Base-by-base conservation (phyloP, 2,797 vertebrate species). In the Diglossa cyanea region DNA sequence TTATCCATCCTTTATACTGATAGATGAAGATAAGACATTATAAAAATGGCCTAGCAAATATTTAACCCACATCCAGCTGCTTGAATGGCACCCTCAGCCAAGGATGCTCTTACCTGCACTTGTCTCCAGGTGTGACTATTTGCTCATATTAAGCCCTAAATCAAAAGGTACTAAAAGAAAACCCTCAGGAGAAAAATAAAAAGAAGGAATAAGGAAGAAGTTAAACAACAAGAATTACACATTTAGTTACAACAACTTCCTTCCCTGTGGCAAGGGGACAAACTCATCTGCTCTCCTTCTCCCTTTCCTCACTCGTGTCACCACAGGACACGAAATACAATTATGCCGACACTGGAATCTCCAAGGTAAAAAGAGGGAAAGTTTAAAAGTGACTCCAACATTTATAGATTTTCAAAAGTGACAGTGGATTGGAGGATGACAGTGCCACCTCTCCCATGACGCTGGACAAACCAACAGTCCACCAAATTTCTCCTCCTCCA, bases 261-360 rank as follows among this genome's bases (percentile, higher is more conserved):
- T 55, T 84, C 25, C n/a, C 3, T 4, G 25, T 0, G 0, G 11
- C 25, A 31, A 76, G 25, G n/a, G 2, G 1, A 37, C 39, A n/a
- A 40, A 54, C 2, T 2, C 28, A 39, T 37, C 62, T 18, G 14
- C 17, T 65, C 42, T 55, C n/a, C 13, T 63, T n/a, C 47, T 73
- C 45, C 61, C 21, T 47, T 74, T 65, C n/a, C 19, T 1, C 4
- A 39, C 55, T 50, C 31, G 1, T 12, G 17, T 19, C 1, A 0
- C 50, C 19, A 2, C 8, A 30, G 28, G 50, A 51, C 50, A 31
- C 1, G 2, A 31, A 51, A 51, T 12, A 19, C 31, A 51, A 31
- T 3, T 1, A 51, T 0, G 7, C 0, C 0, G 50, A 30, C 2
- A 2, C 50, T 51, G 28, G 17, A 51, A 19, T 19, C 50, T 19